Percentiles rank a stretch among this genome's conserved stretches.
Evolutionary conservation across 2,888 invertebrate genomes (phyloP).

Genomic region (Macropis europaea): DNA sequence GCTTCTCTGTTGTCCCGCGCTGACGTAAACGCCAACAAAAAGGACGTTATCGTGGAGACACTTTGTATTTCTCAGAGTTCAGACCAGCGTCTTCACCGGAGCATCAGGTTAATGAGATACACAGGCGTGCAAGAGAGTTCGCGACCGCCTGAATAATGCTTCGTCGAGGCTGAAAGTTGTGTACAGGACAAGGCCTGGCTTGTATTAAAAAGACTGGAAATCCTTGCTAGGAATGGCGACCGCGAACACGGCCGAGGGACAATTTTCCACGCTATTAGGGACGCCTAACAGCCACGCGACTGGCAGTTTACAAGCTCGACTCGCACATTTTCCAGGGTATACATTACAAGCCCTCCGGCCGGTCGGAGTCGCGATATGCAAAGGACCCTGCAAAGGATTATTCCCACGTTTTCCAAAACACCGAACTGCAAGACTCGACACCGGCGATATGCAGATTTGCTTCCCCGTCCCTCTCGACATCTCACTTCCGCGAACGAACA

Average conservation of each 20-base stretch:
- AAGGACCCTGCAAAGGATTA: conserved; percentile 54
- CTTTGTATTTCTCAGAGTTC: too few species aligned
- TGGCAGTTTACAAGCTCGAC: conserved; percentile 37
- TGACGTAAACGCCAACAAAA: too few species aligned
- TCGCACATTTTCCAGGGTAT: conserved; percentile 27
- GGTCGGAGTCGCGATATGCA: conserved; percentile 53
- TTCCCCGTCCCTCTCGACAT: not conserved
- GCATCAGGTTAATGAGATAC: too few species aligned
- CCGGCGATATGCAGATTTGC: conserved; percentile 51
- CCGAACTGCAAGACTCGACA: conserved; percentile 28
- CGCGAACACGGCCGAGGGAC: conserved; percentile 14
- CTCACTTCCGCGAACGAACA: conserved; percentile 12
- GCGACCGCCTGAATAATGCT: too few species aligned
- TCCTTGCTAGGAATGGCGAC: not conserved
- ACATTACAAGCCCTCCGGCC: conserved; percentile 13
- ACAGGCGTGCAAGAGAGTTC: too few species aligned
- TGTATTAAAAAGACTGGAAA: conserved; percentile 23
- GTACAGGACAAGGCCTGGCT: too few species aligned
- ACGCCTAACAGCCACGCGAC: conserved; percentile 27
- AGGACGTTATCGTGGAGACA: too few species aligned
- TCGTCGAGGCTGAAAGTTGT: too few species aligned
- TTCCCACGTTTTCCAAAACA: conserved; percentile 54
- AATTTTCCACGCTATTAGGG: conserved; percentile 49
- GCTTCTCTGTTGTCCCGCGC: too few species aligned
- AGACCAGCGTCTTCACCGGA: too few species aligned